These are phyloP conservation scores for Drosophila teissieri DNA, from an alignment of 1,140 invertebrate genomes.

Conservation along the genomic window DNA sequence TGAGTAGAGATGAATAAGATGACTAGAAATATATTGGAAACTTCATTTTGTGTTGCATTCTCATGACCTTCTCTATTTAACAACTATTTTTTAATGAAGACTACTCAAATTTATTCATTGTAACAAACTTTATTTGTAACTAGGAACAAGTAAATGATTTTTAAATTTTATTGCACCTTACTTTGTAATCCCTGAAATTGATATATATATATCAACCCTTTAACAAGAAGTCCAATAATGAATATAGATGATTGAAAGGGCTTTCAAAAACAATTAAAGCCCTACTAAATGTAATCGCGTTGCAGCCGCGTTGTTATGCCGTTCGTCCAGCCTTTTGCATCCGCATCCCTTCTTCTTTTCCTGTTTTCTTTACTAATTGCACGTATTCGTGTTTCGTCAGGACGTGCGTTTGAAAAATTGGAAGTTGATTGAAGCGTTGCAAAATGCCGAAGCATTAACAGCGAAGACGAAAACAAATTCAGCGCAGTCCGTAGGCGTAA, in stretches of 20 bases:
- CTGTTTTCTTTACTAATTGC: conserved; percentile 56
- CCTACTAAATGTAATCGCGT: not conserved
- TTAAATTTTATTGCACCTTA: not conserved
- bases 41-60: too few relatives aligned
- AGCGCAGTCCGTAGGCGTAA: conserved; percentile 85
- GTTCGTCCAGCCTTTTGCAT: not conserved
- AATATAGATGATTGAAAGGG: too few relatives aligned
- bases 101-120: too few relatives aligned
- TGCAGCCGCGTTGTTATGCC: not conserved
- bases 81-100: too few relatives aligned
- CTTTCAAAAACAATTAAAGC: too few relatives aligned
- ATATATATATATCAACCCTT: too few relatives aligned
- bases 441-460: conserved; percentile 87
- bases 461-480: conserved; percentile 84
- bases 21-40: not conserved
- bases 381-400: conserved; percentile 85
- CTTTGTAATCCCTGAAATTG: too few relatives aligned
- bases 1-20: conserved; percentile 85
- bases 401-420: conserved; percentile 93
- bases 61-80: not conserved
- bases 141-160: too few relatives aligned
- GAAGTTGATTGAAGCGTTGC: conserved; percentile 94
- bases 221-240: too few relatives aligned
- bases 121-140: too few relatives aligned
- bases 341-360: not conserved